Percentiles rank a stretch among this genome's conserved stretches.
Evolutionary conservation across 2,113 vertebrate genomes (phyloP).

Genomic region (Dunckerocampus dactyliophorus): DNA sequence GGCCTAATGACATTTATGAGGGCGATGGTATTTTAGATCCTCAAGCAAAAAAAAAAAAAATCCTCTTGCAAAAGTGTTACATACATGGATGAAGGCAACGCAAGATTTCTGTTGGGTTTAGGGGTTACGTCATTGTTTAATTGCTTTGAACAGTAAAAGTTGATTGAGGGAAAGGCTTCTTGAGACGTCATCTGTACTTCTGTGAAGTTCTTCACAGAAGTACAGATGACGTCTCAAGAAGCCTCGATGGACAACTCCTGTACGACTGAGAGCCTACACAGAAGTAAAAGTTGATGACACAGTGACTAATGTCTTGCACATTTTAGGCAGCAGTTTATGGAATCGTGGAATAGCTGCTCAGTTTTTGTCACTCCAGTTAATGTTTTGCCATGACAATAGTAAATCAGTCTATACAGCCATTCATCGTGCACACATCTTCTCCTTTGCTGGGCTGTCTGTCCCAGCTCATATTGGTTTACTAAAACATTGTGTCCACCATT

Average conservation of each 20-base stretch:
- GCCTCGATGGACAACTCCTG: too few relatives aligned
- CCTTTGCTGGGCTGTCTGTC: background rate
- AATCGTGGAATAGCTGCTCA: constrained; percentile 14
- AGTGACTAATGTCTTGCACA: constrained; percentile 21
- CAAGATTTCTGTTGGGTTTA: constrained; percentile 17
- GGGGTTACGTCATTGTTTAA: constrained; percentile 35
- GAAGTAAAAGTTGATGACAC: constrained; percentile 43
- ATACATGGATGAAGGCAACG: background rate
- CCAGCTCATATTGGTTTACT: background rate
- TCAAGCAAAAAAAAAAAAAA: background rate
- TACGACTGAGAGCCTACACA: too few relatives aligned
- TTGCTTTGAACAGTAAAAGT: constrained; percentile 40
- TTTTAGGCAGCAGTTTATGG: constrained; percentile 32
- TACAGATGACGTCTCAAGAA: too few relatives aligned
- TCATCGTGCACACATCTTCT: background rate
- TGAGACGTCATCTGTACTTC: too few relatives aligned
- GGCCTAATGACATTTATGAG: constrained; percentile 9
- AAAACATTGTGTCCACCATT: background rate
- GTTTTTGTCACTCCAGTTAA: constrained; percentile 11
- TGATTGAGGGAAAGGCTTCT: too few relatives aligned
- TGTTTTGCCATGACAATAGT: constrained; percentile 7
- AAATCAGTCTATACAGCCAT: background rate
- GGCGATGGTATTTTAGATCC: background rate
- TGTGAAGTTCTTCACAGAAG: too few relatives aligned
- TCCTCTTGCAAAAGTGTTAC: constrained; percentile 5